phyloP scores from a whole-genome alignment of 2,797 vertebrate genomes.

The Poecile montanus region DNA sequence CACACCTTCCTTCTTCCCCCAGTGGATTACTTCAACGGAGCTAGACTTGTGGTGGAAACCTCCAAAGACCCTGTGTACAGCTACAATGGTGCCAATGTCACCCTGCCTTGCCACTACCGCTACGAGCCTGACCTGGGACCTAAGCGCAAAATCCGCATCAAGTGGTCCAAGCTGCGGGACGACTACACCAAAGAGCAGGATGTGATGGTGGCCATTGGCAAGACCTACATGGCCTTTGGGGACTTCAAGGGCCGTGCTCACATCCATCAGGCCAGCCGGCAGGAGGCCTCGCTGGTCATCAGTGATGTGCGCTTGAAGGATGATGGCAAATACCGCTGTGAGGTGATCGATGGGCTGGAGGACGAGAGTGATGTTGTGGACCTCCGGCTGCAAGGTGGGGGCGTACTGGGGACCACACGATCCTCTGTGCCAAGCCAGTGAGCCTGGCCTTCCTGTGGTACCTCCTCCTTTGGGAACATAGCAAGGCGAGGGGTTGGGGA shows the following conservation, averaged over 20 bases:
- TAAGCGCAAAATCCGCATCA: slow-evolving; percentile 83
- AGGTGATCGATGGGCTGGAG: slow-evolving; percentile 93
- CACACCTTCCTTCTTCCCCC: background rate
- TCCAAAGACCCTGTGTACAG: slow-evolving; percentile 79
- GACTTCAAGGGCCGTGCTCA: slow-evolving; percentile 85
- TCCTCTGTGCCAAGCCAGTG: background rate
- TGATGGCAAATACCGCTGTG: slow-evolving; percentile 88
- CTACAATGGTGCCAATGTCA: slow-evolving; percentile 82
- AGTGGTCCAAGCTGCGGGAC: slow-evolving; percentile 88
- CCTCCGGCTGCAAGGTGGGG: slow-evolving; percentile 85
- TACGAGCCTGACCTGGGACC: slow-evolving; percentile 77
- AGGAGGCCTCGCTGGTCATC: slow-evolving; percentile 85
- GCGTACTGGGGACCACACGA: fast-evolving
- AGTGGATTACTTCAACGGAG: slow-evolving; percentile 79
- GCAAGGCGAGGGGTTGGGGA: fast-evolving
- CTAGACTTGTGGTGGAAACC: slow-evolving; percentile 86
- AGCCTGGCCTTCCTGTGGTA: background rate
- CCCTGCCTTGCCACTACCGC: slow-evolving; percentile 85
- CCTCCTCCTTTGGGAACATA: background rate
- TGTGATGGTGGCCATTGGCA: slow-evolving; percentile 88
- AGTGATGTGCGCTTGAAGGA: slow-evolving; percentile 82
- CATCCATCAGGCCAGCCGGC: slow-evolving; percentile 63
- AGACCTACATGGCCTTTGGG: slow-evolving; percentile 82
- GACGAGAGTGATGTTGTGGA: slow-evolving; percentile 88
- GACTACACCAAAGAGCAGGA: slow-evolving; percentile 82